Evolutionary conservation across 2,888 invertebrate species (phyloP).

Genomic region (Masnerella sp.): DNA sequence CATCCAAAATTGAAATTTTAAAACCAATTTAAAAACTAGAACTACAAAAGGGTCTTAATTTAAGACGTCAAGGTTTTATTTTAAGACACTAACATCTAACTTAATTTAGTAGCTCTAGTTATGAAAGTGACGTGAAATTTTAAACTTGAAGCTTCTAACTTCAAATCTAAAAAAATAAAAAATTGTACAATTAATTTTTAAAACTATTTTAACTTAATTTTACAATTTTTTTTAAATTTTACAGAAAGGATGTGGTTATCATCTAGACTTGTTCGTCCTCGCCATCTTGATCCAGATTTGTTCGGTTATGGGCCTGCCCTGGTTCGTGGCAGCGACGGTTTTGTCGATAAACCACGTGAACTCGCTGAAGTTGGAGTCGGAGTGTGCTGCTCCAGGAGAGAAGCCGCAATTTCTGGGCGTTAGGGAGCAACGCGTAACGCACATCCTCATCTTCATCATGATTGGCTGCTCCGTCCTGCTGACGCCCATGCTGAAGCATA

Average conservation of each 20-base stretch:
- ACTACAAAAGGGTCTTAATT: too few species aligned
- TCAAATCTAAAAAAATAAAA: too few species aligned
- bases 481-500: conserved; percentile 91
- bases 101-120: too few species aligned
- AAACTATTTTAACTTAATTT: too few species aligned
- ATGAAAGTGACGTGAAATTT: too few species aligned
- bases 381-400: conserved; percentile 98
- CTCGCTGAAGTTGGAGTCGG: conserved; percentile 95
- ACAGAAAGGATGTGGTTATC: conserved; percentile 96
- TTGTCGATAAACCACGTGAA: conserved; percentile 98
- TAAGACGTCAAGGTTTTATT: too few species aligned
- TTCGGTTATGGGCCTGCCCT: conserved; percentile 95
- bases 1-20: too few species aligned
- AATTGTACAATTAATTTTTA: conserved; percentile 28
- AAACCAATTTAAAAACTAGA: too few species aligned
- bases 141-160: too few species aligned
- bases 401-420: conserved; percentile 97
- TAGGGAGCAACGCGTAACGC: conserved; percentile 94
- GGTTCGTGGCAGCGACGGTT: conserved; percentile 98
- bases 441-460: conserved; percentile 93
- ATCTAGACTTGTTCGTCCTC: conserved; percentile 94
- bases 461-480: conserved; percentile 95
- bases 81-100: too few species aligned
- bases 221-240: conserved; percentile 2
- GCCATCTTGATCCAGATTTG: conserved; percentile 93